phyloP scores from a whole-genome alignment of 2,888 invertebrate species.

The Philereme vetulata region DNA sequence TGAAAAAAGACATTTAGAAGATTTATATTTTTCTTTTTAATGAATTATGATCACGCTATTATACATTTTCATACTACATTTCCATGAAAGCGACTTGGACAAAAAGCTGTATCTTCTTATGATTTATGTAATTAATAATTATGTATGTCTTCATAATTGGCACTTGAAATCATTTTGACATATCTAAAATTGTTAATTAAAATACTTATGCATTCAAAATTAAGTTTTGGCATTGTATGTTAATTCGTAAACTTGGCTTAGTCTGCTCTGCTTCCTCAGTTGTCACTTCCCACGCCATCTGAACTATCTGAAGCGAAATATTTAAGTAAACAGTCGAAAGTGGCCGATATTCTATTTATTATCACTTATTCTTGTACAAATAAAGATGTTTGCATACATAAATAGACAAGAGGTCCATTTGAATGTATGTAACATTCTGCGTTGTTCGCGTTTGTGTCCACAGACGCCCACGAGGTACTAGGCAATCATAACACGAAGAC shows the following conservation, averaged over 20 bases:
- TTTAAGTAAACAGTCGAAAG: conserved; percentile 38
- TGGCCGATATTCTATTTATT: conserved; percentile 38
- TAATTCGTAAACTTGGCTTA: conserved; percentile 14
- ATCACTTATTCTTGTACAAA: conserved; percentile 36
- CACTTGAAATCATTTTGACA: conserved; percentile 7
- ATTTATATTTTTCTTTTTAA: no score
- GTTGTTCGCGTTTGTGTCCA: conserved; percentile 37
- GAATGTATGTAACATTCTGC: conserved; percentile 37
- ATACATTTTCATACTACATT: no score
- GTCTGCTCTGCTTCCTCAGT: conserved; percentile 29
- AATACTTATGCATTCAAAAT: conserved; percentile 32
- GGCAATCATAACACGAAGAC: conserved; percentile 15
- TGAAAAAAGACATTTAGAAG: no score
- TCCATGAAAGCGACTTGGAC: no score
- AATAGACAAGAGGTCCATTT: conserved; percentile 38
- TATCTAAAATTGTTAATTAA: conserved; percentile 34
- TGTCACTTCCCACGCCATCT: conserved; percentile 35
- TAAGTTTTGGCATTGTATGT: conserved; percentile 29
- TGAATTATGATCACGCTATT: no score
- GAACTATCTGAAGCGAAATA: conserved; percentile 23
- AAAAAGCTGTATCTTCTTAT: no score
- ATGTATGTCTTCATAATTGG: conserved; percentile 3
- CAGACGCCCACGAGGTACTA: conserved; percentile 33
- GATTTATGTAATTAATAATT: no score
- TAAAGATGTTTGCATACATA: conserved; percentile 37